Percentiles rank a stretch among this genome's conserved stretches.
Conservation (phyloP, 1,140 invertebrate species). For the Olivierus martensii region DNA sequence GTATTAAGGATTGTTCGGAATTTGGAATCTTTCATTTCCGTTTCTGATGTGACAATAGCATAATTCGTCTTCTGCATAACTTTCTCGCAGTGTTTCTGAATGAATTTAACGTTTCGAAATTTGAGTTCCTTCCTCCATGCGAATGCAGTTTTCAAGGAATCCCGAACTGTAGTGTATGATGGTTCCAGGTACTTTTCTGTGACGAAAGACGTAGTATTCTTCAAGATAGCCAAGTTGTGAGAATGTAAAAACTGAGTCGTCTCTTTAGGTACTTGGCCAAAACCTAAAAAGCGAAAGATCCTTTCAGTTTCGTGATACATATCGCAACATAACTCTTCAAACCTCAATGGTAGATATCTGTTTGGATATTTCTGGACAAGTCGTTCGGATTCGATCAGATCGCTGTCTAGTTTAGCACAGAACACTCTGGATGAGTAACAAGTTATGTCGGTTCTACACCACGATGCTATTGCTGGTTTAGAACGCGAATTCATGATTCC, state of each 20-base stretch:
- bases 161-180: constrained; percentile 18
- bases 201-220: constrained; percentile 6
- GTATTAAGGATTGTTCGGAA: too few relatives aligned
- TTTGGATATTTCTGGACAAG: constrained; percentile 6
- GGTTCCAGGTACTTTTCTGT: background rate
- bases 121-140: constrained; percentile 13
- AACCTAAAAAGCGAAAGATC: constrained; percentile 15
- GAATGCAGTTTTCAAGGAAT: constrained; percentile 13
- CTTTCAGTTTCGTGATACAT: constrained; percentile 8
- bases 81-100: constrained; percentile 10
- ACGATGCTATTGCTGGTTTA: constrained; percentile 13
- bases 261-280: constrained; percentile 8
- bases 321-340: constrained; percentile 18
- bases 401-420: constrained; percentile 7
- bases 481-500: constrained; percentile 19
- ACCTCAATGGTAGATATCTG: constrained; percentile 9
- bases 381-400: constrained; percentile 8
- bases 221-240: constrained; percentile 5
- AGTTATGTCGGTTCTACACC: constrained; percentile 13
- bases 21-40: too few relatives aligned
- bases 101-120: constrained; percentile 8
- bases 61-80: constrained; percentile 6
- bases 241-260: constrained; percentile 14
- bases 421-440: constrained; percentile 9
- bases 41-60: too few relatives aligned